phyloP scores from a whole-genome alignment of 30 jellyfish, hydroid and myxozoan species.

The Haliclystus octoradiatus region DNA sequence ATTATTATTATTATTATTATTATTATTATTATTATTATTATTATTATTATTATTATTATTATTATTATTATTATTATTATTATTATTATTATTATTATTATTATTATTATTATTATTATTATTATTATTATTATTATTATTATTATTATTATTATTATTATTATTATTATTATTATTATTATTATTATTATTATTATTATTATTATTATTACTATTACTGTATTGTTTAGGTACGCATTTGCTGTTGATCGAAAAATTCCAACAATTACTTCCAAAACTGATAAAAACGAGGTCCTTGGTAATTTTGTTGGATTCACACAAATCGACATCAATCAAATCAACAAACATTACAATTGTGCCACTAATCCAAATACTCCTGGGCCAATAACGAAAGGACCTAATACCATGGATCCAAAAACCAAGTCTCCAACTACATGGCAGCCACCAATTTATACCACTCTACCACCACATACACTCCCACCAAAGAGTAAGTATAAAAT shows the following conservation, averaged over 20 bases:
- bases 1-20: neutral
- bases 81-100: neutral
- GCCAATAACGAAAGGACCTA: constrained; percentile 5
- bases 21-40: constrained; percentile 2
- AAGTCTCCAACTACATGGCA: neutral
- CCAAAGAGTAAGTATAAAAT: too few relatives aligned
- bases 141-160: constrained; percentile 2
- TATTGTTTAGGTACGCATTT: constrained; percentile 69
- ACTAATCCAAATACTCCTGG: constrained; percentile 23
- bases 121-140: neutral
- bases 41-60: neutral
- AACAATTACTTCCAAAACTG: constrained; percentile 46
- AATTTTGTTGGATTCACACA: constrained; percentile 44
- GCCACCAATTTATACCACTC: constrained; percentile 1
- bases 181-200: constrained; percentile 4
- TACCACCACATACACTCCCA: constrained; percentile 20
- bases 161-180: neutral
- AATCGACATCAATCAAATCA: constrained; percentile 50
- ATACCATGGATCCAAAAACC: neutral
- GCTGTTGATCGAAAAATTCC: constrained; percentile 37
- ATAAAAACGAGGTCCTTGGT: constrained; percentile 48
- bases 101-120: constrained; percentile 2
- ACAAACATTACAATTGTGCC: constrained; percentile 54
- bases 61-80: neutral
- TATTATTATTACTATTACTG: too few relatives aligned